Base-by-base conservation (phyloP, 2,113 vertebrate genomes). In the Hypomesus transpacificus region DNA sequence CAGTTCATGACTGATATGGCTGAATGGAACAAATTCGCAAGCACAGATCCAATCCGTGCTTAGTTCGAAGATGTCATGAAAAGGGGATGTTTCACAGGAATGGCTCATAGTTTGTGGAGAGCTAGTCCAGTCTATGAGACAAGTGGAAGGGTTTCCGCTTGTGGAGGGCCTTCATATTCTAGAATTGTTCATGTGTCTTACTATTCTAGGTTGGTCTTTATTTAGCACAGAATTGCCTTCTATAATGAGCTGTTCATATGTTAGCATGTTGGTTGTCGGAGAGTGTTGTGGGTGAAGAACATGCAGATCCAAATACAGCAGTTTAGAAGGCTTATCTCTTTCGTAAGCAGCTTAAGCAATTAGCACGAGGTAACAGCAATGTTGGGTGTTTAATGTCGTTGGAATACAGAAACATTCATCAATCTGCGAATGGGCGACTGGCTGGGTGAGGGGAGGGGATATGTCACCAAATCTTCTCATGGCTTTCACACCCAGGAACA, bases 241-340 rank as follows among this genome's bases (percentile, higher is more conserved):
- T 59, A 56, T 16, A 14, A 61, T 51, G 17, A 54, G 70, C 56
- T 62, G 65, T 69, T 17, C 58, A 69, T 22, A 62, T 71, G 54
- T 75, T 69, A 62, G 66, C 67, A 52, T 65, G 56, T 26, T 62
- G 70, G 20, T 75, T 54, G 75, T 50, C 66, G 21, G 52, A 64
- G 68, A 50, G 68, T 76, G 70, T 28, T 26, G 50, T 68, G 66
- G 66, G n/a, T 77, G 81, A 80, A 73, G 34, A 71, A 77, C 80
- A 70, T 60, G 73, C 39, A 14, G 79, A 81, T 79, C 75, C 76
- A 86, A 84, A 82, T 85, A 77, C 75, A 70, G 67, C 71, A 34
- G 3, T 79, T 88, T 79, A 80, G 84, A 78, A 66, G 68, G 80
- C 73, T 85, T 79, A 88, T 69, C 75, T 68, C 5, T 9, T 46